Conservation (phyloP, 92 coral and sea anemone genomes). For the Galaxea fascicularis region DNA sequence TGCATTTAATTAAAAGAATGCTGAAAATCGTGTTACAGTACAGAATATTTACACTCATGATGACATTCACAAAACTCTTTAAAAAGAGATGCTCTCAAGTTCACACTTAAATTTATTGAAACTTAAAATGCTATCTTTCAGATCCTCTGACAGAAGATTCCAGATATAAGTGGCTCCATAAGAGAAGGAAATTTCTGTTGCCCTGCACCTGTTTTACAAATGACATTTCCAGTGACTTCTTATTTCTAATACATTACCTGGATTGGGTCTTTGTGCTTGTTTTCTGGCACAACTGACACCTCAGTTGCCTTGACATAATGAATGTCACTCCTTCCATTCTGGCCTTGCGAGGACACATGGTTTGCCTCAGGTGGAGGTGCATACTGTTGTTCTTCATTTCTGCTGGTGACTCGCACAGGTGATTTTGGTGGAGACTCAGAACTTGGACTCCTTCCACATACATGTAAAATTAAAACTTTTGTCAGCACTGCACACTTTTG, state of each 20-base stretch:
- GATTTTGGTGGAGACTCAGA: slow-evolving; percentile 41
- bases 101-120: too few species aligned
- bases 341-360: slow-evolving; percentile 27
- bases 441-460: slow-evolving; percentile 13
- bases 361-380: slow-evolving; percentile 27
- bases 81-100: too few species aligned
- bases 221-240: too few species aligned
- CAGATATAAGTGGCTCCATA: too few species aligned
- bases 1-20: too few species aligned
- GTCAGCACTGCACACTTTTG: background rate
- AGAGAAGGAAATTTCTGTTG: too few species aligned
- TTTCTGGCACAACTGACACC: slow-evolving; percentile 36
- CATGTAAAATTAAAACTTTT: background rate
- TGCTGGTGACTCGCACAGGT: slow-evolving; percentile 36
- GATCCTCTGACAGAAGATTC: too few species aligned
- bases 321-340: slow-evolving; percentile 36
- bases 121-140: too few species aligned
- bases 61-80: too few species aligned
- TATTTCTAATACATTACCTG: slow-evolving; percentile 35
- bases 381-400: slow-evolving; percentile 31
- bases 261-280: slow-evolving; percentile 28
- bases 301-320: slow-evolving; percentile 51
- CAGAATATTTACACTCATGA: too few species aligned
- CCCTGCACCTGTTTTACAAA: too few species aligned
- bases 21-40: too few species aligned